Percentiles rank a stretch among this genome's conserved stretches.
Conservation (phyloP, 35 echinoderm and acorn worm genomes). For the Apostichopus californicus region DNA sequence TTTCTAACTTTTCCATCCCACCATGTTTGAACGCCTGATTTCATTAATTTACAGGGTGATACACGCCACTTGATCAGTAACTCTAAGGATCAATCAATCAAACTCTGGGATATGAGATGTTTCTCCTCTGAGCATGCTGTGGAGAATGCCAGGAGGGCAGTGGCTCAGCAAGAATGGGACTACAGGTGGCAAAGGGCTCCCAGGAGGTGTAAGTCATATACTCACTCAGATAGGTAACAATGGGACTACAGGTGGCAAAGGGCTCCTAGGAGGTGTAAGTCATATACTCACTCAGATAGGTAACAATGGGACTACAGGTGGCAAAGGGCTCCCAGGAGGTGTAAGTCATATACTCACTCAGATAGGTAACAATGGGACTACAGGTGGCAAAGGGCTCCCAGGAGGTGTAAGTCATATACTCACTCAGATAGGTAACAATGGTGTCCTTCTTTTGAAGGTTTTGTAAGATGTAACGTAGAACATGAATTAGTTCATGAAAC, state of each 20-base stretch:
- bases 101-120: slow-evolving; percentile 88
- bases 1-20: background rate
- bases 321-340: slow-evolving; percentile 84
- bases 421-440: background rate
- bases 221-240: background rate
- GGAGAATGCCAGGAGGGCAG: slow-evolving; percentile 64
- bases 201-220: slow-evolving; percentile 77
- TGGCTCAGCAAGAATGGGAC: slow-evolving; percentile 93
- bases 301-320: slow-evolving; percentile 91
- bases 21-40: background rate
- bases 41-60: slow-evolving; percentile 70
- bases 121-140: slow-evolving; percentile 66
- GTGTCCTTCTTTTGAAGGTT: too few species aligned
- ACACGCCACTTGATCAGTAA: slow-evolving; percentile 85
- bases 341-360: slow-evolving; percentile 58
- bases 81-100: slow-evolving; percentile 96
- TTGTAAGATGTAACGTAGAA: too few species aligned
- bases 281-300: background rate
- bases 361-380: background rate
- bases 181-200: slow-evolving; percentile 92
- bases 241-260: slow-evolving; percentile 90
- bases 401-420: slow-evolving; percentile 74
- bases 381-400: slow-evolving; percentile 81
- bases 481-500: too few species aligned
- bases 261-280: slow-evolving; percentile 88